Evolutionary conservation across 2,888 invertebrate species (phyloP).

Genomic region (Oscheius sp.): DNA sequence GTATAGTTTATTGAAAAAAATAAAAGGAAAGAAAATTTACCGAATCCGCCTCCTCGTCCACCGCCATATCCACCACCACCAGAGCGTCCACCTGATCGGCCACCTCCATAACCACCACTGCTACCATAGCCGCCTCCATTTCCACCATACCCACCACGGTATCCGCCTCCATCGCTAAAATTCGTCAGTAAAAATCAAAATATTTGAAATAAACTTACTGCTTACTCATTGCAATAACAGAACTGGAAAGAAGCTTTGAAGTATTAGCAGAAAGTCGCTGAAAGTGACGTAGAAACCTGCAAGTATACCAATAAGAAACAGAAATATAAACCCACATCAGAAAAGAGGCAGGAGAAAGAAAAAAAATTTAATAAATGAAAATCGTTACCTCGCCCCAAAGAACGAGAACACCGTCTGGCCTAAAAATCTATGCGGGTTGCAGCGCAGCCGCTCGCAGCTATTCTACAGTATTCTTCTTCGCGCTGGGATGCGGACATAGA

Average conservation of each 20-base stretch:
- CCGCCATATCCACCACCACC: conserved; percentile 39
- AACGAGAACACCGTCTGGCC: neutral
- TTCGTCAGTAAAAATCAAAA: neutral
- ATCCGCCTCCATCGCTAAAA: neutral
- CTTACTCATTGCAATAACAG: conserved; percentile 16
- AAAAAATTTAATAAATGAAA: neutral
- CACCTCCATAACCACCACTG: conserved; percentile 33
- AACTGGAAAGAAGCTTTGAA: neutral
- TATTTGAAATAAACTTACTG: conserved; percentile 1
- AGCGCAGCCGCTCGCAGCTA: neutral
- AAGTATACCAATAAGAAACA: neutral
- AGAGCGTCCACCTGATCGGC: conserved; percentile 34
- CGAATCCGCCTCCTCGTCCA: conserved; percentile 32
- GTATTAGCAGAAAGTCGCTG: conserved; percentile 2
- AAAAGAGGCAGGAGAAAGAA: neutral
- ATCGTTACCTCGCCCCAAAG: no score
- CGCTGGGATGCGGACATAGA: no score
- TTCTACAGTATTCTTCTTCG: neutral
- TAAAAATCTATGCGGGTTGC: neutral
- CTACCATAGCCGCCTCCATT: conserved; percentile 38
- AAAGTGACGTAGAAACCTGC: conserved; percentile 3
- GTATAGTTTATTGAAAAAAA: neutral
- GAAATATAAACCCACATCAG: neutral
- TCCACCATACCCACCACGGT: conserved; percentile 18
- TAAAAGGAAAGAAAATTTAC: conserved; percentile 30